Base-by-base conservation (phyloP, 2,888 invertebrate genomes). In the Pilophorus perplexus region DNA sequence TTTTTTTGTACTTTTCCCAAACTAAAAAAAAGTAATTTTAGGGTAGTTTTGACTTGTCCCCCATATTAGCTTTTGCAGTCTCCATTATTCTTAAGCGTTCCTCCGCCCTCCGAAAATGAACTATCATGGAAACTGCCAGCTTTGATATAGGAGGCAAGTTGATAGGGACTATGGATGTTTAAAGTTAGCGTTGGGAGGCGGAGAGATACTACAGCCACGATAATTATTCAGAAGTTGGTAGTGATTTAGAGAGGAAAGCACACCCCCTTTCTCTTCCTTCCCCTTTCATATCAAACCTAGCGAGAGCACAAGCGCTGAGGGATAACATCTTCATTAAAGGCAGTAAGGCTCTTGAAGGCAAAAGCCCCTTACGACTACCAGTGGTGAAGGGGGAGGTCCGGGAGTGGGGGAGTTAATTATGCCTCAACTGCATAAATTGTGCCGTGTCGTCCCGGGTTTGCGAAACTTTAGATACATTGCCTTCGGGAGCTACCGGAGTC, bases 381-480 rank as follows among this genome's bases (percentile, higher is more conserved):
- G 23, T 25, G 25, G 23, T 18, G 14, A 25, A 28, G 28, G 52
- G 14, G 48, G 23, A 14, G 18, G 3, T 20, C 10, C 16, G 25
- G 55, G 55, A 33, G 55, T 46, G 46, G 33, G 28, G 28, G 64
- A 65, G 64, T 65, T 65, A 65, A 65, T 65, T 65, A 65, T 65
- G 64, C 40, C 64, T 65, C 64, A 65, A 65, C 64, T 65, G 64
- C 64, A 65, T 65, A 65, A 65, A 65, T 65, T 65, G 52, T 65
- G 64, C 54, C 64, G 54, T 54, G 64, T 65, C 64, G 52, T 54
- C 52, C 40, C 33, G n/a, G n/a, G n/a, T 52, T 28, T 48, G 64
- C 52, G 64, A 64, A 65, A 65, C 54, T 65, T 65, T 65, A 65
- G 64, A 65, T 65, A 54, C 64, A 65, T 65, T 54, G 64, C 64